These are phyloP conservation scores for Podargus strigoides DNA, from an alignment of 2,797 vertebrate species.

Conservation along the genomic window DNA sequence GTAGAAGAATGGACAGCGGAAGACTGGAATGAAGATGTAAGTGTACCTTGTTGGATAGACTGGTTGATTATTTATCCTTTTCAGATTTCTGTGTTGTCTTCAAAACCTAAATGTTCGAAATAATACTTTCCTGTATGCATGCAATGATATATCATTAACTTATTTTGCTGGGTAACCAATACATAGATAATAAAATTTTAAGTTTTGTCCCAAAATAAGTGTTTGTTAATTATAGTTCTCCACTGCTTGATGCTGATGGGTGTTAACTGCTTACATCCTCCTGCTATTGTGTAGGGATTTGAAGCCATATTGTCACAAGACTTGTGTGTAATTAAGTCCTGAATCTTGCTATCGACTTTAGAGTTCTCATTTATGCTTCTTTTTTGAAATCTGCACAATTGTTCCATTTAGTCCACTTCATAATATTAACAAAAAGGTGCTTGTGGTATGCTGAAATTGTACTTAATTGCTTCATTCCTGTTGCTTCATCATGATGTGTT, in stretches of 20 bases:
- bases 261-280: background rate
- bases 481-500: background rate
- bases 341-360: background rate
- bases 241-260: background rate
- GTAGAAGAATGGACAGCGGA: conserved; percentile 93
- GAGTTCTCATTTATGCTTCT: background rate
- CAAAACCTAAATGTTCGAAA: background rate
- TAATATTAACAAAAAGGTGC: background rate
- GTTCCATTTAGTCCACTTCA: background rate
- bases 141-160: background rate
- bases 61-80: background rate
- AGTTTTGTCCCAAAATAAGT: background rate
- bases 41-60: conserved; percentile 34
- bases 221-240: background rate
- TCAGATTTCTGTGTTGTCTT: background rate
- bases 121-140: background rate
- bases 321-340: background rate
- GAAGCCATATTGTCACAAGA: background rate
- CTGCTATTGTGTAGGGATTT: background rate
- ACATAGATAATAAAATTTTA: background rate
- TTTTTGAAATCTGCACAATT: background rate
- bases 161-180: background rate
- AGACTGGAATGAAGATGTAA: conserved; percentile 98
- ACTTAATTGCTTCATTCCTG: background rate
- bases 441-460: background rate